Evolutionary conservation across 1,140 invertebrate genomes (phyloP).

Genomic region (Ditylenchus dipsaci): DNA sequence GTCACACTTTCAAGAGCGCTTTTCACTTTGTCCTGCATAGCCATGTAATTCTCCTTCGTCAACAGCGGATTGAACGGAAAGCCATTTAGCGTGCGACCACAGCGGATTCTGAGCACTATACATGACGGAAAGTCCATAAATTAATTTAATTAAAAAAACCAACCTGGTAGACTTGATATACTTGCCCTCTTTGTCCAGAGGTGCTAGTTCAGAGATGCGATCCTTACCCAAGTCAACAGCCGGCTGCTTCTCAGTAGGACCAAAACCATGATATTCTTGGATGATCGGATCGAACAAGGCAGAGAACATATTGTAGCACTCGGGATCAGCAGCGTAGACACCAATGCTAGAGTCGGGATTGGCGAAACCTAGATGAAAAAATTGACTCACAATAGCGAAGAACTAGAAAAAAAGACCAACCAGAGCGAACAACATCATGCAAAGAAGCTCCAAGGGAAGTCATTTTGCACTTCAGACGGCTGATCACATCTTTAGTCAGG

Average conservation of each 20-base stretch:
- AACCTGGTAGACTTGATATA: slow-evolving; percentile 82
- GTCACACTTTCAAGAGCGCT: slow-evolving; percentile 41
- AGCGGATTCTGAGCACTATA: slow-evolving; percentile 67
- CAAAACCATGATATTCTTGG: slow-evolving; percentile 84
- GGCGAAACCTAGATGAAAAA: slow-evolving; percentile 58
- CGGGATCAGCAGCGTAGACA: slow-evolving; percentile 90
- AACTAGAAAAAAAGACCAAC: slow-evolving; percentile 22
- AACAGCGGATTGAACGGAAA: slow-evolving; percentile 78
- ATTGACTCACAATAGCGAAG: too few relatives aligned
- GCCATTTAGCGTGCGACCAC: slow-evolving; percentile 76
- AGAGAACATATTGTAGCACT: slow-evolving; percentile 81
- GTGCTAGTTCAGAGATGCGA: slow-evolving; percentile 66
- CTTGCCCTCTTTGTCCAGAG: slow-evolving; percentile 77
- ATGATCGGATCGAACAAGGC: slow-evolving; percentile 91
- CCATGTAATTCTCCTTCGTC: slow-evolving; percentile 59
- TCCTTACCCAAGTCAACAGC: slow-evolving; percentile 74
- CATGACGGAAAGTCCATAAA: not conserved
- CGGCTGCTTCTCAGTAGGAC: slow-evolving; percentile 75
- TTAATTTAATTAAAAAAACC: too few relatives aligned
- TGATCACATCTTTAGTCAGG: slow-evolving; percentile 80
- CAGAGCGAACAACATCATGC: slow-evolving; percentile 46
- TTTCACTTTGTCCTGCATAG: slow-evolving; percentile 46
- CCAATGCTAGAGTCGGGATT: slow-evolving; percentile 72
- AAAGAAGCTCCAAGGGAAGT: slow-evolving; percentile 45
- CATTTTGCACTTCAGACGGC: slow-evolving; percentile 62